Conservation (phyloP, 53 echinoderm and acorn worm genomes). For the Holothuria leucospilota region DNA sequence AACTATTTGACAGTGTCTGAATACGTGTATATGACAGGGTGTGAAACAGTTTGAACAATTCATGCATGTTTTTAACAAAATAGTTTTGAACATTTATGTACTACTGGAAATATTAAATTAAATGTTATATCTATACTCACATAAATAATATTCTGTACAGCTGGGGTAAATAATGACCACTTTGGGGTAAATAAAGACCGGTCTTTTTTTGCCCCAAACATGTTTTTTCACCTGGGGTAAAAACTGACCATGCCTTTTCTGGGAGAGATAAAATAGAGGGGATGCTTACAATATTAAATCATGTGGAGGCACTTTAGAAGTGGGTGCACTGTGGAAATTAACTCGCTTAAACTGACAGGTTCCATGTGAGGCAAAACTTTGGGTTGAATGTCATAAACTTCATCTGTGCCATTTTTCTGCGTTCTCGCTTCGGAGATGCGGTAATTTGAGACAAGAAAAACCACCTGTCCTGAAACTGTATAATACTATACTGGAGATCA, state of each 20-base stretch:
- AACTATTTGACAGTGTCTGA: no score
- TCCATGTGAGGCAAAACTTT: constrained; percentile 28
- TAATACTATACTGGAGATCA: constrained; percentile 10
- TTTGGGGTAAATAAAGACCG: constrained; percentile 18
- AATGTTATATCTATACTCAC: constrained; percentile 13
- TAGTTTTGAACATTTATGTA: no score
- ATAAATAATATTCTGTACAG: constrained; percentile 18
- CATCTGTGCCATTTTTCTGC: constrained; percentile 3
- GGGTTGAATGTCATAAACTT: constrained; percentile 33
- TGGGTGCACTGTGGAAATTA: constrained; percentile 27
- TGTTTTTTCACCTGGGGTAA: constrained; percentile 22
- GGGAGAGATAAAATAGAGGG: constrained; percentile 28
- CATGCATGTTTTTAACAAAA: no score
- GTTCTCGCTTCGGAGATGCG: constrained; percentile 4
- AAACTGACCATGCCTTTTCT: constrained; percentile 19
- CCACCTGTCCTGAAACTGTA: constrained; percentile 25
- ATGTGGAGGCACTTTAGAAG: constrained; percentile 25
- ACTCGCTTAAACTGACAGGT: constrained; percentile 19
- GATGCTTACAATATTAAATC: constrained; percentile 20
- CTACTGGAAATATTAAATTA: no score
- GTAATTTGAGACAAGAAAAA: not conserved
- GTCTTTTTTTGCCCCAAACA: constrained; percentile 20
- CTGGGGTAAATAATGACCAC: constrained; percentile 32
- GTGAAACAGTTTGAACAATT: no score
- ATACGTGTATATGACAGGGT: no score